Base-by-base conservation (phyloP, 1,140 invertebrate genomes). In the Drosophila lini region DNA sequence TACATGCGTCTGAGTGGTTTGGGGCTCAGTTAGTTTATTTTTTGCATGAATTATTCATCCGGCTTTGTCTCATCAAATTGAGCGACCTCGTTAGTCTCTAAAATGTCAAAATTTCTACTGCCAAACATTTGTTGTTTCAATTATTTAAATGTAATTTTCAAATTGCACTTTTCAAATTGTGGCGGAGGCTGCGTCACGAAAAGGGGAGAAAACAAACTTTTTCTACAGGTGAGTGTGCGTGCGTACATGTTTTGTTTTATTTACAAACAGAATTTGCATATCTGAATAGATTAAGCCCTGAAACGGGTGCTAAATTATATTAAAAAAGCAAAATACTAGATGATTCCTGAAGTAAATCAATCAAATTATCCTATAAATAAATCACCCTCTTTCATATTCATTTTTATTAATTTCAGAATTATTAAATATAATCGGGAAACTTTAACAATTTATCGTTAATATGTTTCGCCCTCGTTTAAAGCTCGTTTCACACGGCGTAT, bases 71-170 rank as follows among this genome's bases (percentile, higher is more conserved):
- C 82, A 88, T 88, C 82, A 86, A 86, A 83, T 88, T 88, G 76
- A 86, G 82, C 70, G 76, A 80, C 75, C 75, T 80, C 75, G 83
- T 86, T 82, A 68, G 53, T 71, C 80, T 71, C 62, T 56, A 76
- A 80, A 88, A 73, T 82, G 76, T 88, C 76, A 82, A 80, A 86
- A 88, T 77, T 88, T 88, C 76, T 73, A 77, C 70, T 48, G 75
- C 59, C 69, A 84, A 64, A 82, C 82, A 88, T 86, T 86, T 88
- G 83, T 88, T 80, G 63, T 83, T 83, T 86, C 83, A 82, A 86
- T 86, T 86, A 86, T 86, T 86, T 79, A 86, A 77, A 86, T 83
- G 83, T 86, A 88, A 86, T 86, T 88, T 47, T 28, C 76, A 80
- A 86, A 86, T 80, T 80, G 83, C 78, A 68, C 77, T 80, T 77